Evolutionary conservation across 2,888 invertebrate genomes (phyloP), one percentile per base, ranked within the genome.

Genomic region (Isoperla grammatica): DNA sequence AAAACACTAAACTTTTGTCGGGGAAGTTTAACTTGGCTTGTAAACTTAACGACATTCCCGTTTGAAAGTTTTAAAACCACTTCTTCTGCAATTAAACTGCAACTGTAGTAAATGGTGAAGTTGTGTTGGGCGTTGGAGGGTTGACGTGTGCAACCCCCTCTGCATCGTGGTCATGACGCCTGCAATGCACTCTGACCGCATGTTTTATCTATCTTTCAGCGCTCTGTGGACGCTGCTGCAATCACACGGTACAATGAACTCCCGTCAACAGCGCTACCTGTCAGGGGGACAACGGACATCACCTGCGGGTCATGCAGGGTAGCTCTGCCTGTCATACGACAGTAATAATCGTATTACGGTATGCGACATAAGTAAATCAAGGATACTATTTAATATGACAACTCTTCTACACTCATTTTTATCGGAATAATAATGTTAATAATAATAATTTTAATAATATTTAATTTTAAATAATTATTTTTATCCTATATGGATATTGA

Each of bases 1-100:
- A 45, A 45, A 45, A 45, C 45, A 45, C 17, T 45, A 11, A 45
- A 19, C 11, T 15, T 45, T 45, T 19, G 15, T 4, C 11, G 19
- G 45, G 5, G 11, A 45, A 45, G 45, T 45, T 45, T 45, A 45
- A 45, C 15, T 45, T 15, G 45, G 17, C 6, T 45, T 45, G 45
- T 45, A 17, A 45, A 45, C 45, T 45, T 45, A 15, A 45, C 17
- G 45, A 19, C 17, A 45, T 45, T 45, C 45, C 17, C 15, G 19
- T 19, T 45, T 4, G 11, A 45, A 45, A 45, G 15, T 45, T 45
- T 45, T 40, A 2, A 45, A 19, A 6, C 6, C 45, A 15, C 15
- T 17, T 45, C 5, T 5, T 45, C 17, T 11, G 19, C 5, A 13
- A 40, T 15, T 13, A 40, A 40, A 40, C 42, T 40, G 42, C 15